phyloP scores from a whole-genome alignment of 2,797 vertebrate species.

The Rhinophrynus dorsalis region DNA sequence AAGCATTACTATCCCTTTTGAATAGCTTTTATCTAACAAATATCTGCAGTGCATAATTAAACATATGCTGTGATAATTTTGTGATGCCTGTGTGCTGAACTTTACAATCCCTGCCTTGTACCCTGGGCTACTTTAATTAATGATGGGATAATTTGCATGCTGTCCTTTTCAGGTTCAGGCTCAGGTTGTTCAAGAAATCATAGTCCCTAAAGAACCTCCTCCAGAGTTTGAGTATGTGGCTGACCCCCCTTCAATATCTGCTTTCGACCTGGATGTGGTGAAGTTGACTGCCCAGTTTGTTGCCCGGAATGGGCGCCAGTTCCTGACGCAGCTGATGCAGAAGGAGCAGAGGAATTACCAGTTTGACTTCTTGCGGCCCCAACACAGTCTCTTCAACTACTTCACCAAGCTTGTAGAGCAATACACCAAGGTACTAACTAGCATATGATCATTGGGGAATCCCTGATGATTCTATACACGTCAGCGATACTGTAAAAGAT shows the following conservation, averaged over 20 bases:
- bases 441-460: no score
- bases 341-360: slow-evolving; percentile 98
- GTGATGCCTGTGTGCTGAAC: no score
- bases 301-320: slow-evolving; percentile 93
- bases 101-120: no score
- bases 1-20: no score
- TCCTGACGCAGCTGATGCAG: slow-evolving; percentile 98
- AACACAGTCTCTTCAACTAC: slow-evolving; percentile 98
- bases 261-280: slow-evolving; percentile 96
- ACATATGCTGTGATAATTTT: no score
- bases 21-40: no score
- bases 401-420: slow-evolving; percentile 98
- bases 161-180: slow-evolving; percentile 79
- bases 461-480: no score
- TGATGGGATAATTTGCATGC: no score
- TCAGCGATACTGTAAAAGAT: no score
- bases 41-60: no score
- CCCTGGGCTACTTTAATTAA: no score
- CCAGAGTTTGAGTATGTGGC: slow-evolving; percentile 97
- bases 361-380: slow-evolving; percentile 95
- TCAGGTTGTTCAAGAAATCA: slow-evolving; percentile 92
- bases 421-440: slow-evolving; percentile 89
- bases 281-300: slow-evolving; percentile 97
- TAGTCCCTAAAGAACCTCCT: slow-evolving; percentile 94
- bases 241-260: slow-evolving; percentile 94